phyloP scores from a whole-genome alignment of 2,888 invertebrate species.

The Eurois occulta region DNA sequence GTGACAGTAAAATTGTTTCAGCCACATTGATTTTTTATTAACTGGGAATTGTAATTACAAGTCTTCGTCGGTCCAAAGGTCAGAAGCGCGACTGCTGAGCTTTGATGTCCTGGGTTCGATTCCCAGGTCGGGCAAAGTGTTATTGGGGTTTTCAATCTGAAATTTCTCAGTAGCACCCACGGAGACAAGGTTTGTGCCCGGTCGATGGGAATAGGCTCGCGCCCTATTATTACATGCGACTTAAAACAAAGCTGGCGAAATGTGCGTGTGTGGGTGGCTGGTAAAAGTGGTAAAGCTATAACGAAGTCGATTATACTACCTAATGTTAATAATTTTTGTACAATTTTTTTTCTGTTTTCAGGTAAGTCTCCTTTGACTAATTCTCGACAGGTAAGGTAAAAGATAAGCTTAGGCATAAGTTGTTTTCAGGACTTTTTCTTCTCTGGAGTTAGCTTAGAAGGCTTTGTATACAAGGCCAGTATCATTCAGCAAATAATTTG shows the following conservation, averaged over 20 bases:
- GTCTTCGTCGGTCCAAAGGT: background rate
- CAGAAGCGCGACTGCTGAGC: background rate
- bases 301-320: no score
- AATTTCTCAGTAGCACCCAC: no score
- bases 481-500: background rate
- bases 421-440: background rate
- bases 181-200: background rate
- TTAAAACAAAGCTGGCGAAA: no score
- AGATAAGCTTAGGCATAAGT: slow-evolving; percentile 52
- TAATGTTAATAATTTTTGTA: background rate
- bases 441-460: background rate
- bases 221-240: background rate
- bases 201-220: no score
- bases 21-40: background rate
- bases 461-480: background rate
- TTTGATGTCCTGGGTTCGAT: background rate
- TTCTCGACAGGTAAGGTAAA: background rate
- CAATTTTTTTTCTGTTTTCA: slow-evolving; percentile 39
- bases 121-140: background rate
- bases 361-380: slow-evolving; percentile 47
- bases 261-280: no score
- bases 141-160: background rate
- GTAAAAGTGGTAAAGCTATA: background rate
- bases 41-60: background rate
- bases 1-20: background rate